phyloP scores from a whole-genome alignment of 2,797 vertebrate species.

The Paedocypris micromegethes region DNA sequence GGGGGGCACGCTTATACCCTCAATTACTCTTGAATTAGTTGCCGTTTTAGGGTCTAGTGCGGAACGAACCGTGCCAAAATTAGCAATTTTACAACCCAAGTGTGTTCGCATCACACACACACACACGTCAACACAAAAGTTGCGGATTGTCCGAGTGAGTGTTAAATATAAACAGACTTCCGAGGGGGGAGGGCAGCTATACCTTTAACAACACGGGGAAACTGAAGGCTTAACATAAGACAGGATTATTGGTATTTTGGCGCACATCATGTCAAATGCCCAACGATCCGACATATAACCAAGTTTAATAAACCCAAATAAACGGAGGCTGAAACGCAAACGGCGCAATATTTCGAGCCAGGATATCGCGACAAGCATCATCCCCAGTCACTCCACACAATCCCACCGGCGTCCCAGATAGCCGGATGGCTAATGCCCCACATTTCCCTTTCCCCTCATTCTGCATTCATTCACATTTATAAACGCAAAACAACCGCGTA shows the following conservation, averaged over 20 bases:
- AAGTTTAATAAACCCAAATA: neutral
- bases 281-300: neutral
- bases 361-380: constrained; percentile 47
- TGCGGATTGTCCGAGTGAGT: constrained; percentile 25
- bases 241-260: constrained; percentile 9
- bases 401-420: constrained; percentile 37
- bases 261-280: neutral
- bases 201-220: constrained; percentile 19
- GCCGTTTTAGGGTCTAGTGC: constrained; percentile 62
- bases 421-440: constrained; percentile 24
- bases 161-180: constrained; percentile 3
- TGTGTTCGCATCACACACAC: constrained; percentile 25
- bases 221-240: constrained; percentile 12
- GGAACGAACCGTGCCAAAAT: constrained; percentile 49
- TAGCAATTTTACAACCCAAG: constrained; percentile 51
- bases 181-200: neutral
- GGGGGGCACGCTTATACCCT: constrained; percentile 60
- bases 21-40: constrained; percentile 67
- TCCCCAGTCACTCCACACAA: constrained; percentile 32
- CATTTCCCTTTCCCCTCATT: constrained; percentile 6
- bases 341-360: constrained; percentile 22
- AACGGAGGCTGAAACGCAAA: constrained; percentile 21
- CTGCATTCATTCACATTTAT: constrained; percentile 1
- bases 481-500: neutral
- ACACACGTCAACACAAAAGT: constrained; percentile 35